Evolutionary conservation across 2,797 vertebrate genomes (phyloP), one percentile per base, ranked within the genome.

Genomic region (Acanthiza pusilla): DNA sequence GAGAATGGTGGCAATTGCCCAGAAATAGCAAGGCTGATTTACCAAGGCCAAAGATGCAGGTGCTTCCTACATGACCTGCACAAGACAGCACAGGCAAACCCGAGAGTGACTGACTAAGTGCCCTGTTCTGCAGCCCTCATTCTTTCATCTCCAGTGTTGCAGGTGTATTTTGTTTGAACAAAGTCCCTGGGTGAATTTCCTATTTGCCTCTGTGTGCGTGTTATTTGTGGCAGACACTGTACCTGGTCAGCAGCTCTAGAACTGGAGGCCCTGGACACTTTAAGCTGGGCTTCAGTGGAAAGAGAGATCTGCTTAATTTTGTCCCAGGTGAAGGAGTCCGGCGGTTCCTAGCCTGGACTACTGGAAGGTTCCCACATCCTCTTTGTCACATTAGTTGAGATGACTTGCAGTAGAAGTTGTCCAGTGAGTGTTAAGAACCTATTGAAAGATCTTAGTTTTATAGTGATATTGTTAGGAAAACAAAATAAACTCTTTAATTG

Each of bases 291-390:
- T 98, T 98, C 98, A 98, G 97, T 99, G 99, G 99, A 98, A 99
- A 99, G 97, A 98, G 97, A 98, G 98, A 99, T 98, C 98, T 98
- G 98, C 99, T 99, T 98, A 98, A 99, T 99, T 98, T 98, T 99
- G 98, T 97, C 98, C 96, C 98, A 98, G 97, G 97, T 98, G 98
- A 98, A 98, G 98, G 98, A 99, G 98, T 99, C 98, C 98, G 95
- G 98, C 98, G 97, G 98, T 99, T 99, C 98, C 99, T 99, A 99
- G 98, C 98, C 98, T 99, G 99, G 99, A 99, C 98, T 99, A 98
- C 98, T 98, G 99, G 98, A 99, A 99, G 98, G 98, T 99, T 99
- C 98, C 97, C 98, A 98, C 98, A 98, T 98, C 98, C 95, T 97
- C 97, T 98, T 97, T 98, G 97, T 97, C 98, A 95, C 96, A 96